phyloP scores from a whole-genome alignment of 2,113 vertebrate genomes.

The Rallus limicola region DNA sequence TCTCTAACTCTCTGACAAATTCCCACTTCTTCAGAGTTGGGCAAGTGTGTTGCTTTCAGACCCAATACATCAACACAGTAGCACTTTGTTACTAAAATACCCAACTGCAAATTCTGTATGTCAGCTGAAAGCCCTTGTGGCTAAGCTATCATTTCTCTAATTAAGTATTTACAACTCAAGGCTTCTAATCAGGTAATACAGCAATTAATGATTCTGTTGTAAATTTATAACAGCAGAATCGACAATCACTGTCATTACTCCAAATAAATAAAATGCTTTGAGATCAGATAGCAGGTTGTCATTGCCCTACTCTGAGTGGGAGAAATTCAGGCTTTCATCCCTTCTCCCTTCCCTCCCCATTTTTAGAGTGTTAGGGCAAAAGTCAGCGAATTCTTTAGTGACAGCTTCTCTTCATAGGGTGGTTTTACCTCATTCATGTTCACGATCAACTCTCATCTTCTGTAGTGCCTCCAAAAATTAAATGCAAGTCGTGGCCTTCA shows the following conservation, averaged over 20 bases:
- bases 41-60: neutral
- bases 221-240: neutral
- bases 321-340: constrained; percentile 8
- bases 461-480: neutral
- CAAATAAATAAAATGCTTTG: neutral
- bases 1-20: constrained; percentile 22
- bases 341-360: neutral
- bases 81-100: neutral
- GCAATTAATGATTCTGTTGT: neutral
- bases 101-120: neutral
- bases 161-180: neutral
- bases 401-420: neutral
- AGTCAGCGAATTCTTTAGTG: neutral
- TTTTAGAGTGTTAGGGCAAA: neutral
- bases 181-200: neutral
- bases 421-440: neutral
- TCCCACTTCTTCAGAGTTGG: constrained; percentile 38
- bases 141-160: neutral
- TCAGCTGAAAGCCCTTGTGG: neutral
- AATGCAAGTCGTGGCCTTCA: neutral
- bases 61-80: neutral
- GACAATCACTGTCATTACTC: neutral
- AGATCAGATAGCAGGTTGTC: neutral
- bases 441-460: neutral
- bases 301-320: constrained; percentile 39